Evolutionary conservation across 2,797 vertebrate genomes (phyloP).

Genomic region (Enteromius fasciolatus): DNA sequence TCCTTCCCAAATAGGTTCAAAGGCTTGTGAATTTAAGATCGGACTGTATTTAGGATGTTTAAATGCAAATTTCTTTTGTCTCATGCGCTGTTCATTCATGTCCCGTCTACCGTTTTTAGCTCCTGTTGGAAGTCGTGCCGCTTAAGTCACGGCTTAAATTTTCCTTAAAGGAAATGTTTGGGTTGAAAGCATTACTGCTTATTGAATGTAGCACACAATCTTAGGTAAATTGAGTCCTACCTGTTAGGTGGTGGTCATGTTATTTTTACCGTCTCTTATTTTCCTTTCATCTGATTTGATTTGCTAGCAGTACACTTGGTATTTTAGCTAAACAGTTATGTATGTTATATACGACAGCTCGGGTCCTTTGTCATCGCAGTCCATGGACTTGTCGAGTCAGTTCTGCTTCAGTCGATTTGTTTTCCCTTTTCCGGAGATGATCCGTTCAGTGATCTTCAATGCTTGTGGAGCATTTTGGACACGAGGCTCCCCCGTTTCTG

Average conservation of each 20-base stretch:
- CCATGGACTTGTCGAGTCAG: neutral
- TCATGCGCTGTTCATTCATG: neutral
- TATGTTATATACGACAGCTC: conserved; percentile 26
- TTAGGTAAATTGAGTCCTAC: conserved; percentile 10
- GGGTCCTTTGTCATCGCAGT: conserved; percentile 32
- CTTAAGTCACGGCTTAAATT: neutral
- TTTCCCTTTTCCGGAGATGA: conserved; percentile 32
- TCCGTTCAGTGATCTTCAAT: conserved; percentile 21
- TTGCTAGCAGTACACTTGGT: conserved; percentile 17
- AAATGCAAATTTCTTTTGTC: neutral
- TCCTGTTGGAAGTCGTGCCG: conserved; percentile 22
- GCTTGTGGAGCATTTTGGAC: conserved; percentile 25
- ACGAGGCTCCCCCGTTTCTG: conserved; percentile 13
- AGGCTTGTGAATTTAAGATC: conserved; percentile 24
- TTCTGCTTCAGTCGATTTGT: conserved; percentile 16
- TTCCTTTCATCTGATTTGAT: conserved; percentile 23
- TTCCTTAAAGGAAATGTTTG: conserved; percentile 39
- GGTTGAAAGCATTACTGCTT: conserved; percentile 36
- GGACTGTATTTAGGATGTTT: conserved; percentile 30
- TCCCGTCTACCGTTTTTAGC: conserved; percentile 16
- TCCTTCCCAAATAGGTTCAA: conserved; percentile 55
- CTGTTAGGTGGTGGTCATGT: conserved; percentile 35
- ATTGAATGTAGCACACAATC: conserved; percentile 40
- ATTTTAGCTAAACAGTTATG: conserved; percentile 39
- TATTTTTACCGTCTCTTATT: conserved; percentile 26